Conservation (phyloP, 2,797 vertebrate genomes). For the Liparis tanakae region DNA sequence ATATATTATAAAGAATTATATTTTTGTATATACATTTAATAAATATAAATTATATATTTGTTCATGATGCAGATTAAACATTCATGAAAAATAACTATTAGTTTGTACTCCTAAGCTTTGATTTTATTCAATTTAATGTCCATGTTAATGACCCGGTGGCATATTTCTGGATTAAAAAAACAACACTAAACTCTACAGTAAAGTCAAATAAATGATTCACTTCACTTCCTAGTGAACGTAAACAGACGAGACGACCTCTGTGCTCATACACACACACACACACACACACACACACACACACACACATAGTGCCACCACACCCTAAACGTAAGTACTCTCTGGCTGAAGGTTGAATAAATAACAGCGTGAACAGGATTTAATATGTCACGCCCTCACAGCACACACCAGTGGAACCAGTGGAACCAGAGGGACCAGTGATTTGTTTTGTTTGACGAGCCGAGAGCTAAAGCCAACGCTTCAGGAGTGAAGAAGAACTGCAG, state of each 20-base stretch:
- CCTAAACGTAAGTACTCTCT: neutral
- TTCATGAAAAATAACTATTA: neutral
- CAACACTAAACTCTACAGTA: neutral
- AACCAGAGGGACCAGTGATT: neutral
- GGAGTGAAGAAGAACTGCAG: too few relatives aligned
- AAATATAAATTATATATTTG: too few relatives aligned
- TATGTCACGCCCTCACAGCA: neutral
- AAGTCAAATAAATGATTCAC: neutral
- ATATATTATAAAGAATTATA: too few relatives aligned
- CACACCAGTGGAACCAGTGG: neutral
- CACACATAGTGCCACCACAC: conserved; percentile 5
- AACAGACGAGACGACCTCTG: conserved; percentile 13
- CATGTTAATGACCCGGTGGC: neutral
- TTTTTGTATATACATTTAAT: too few relatives aligned
- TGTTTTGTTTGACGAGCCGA: too few relatives aligned
- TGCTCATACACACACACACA: neutral
- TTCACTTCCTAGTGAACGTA: conserved; percentile 14
- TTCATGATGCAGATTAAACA: neutral
- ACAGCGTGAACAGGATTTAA: neutral
- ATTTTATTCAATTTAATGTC: neutral
- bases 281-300: neutral
- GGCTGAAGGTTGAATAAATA: neutral
- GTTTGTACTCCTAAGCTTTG: neutral
- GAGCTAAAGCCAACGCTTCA: too few relatives aligned
- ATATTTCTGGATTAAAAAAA: neutral